Conservation (phyloP, 2,888 invertebrate genomes). For the Phaedon cochleariae region DNA sequence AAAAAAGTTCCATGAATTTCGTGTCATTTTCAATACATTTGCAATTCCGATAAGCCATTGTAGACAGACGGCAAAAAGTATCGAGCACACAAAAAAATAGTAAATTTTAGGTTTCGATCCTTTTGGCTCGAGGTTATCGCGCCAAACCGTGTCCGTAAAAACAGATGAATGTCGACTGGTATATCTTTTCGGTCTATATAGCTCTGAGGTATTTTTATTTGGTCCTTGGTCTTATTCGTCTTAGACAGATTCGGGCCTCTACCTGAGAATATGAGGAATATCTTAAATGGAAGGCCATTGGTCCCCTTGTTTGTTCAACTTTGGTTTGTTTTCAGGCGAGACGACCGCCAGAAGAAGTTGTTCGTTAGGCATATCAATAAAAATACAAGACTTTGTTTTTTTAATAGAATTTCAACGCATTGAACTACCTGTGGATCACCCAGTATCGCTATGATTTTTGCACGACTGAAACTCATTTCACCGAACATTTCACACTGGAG, state of each 20-base stretch:
- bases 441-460: too few relatives aligned
- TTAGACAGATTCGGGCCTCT: slow-evolving; percentile 3
- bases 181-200: slow-evolving; percentile 34
- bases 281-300: too few relatives aligned
- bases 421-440: too few relatives aligned
- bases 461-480: too few relatives aligned
- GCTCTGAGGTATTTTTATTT: slow-evolving; percentile 28
- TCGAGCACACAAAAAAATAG: slow-evolving; percentile 34
- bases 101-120: slow-evolving; percentile 30
- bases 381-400: too few relatives aligned
- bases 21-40: slow-evolving; percentile 37
- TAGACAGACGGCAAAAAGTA: slow-evolving; percentile 30
- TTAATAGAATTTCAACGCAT: too few relatives aligned
- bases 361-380: too few relatives aligned
- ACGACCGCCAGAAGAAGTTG: neutral
- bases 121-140: slow-evolving; percentile 8
- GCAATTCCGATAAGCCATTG: slow-evolving; percentile 40
- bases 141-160: slow-evolving; percentile 32
- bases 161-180: slow-evolving; percentile 27
- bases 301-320: neutral
- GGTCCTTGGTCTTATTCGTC: slow-evolving; percentile 18
- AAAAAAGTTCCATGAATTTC: slow-evolving; percentile 36
- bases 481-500: too few relatives aligned
- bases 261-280: slow-evolving; percentile 18
- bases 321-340: neutral